Base-by-base conservation (phyloP, 2,113 vertebrate species). In the Myodes glareolus region DNA sequence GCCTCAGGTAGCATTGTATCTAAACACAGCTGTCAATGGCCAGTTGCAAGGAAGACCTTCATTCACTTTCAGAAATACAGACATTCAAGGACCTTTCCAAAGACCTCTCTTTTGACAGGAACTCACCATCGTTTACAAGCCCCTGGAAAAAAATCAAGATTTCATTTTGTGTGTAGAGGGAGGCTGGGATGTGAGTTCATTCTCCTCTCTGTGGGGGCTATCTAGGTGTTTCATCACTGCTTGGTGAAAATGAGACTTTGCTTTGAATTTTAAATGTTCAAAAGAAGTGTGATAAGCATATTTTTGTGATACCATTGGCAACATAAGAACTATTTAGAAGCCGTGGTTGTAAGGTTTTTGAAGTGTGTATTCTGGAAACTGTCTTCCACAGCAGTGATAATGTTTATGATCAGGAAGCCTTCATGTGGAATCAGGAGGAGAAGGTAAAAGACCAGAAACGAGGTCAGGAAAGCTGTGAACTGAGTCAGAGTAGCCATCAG, bases 171-270 rank as follows among this genome's bases (percentile, higher is more conserved):
- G 0, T 36, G 31, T n/a, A 9, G 33, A 58, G 12, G 76, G 68
- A 92, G 50, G 12, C 55, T 58, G 14, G 33, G 21, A 4, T 78
- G 17, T 42, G 50, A 1, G 10, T 72, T 78, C n/a, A 88, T 58
- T 82, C 50, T 90, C 58, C 91, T 81, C 80, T 33, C 45, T 2
- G 27, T 21, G 2, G 68, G 14, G 31, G 31, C 39, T 39, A 70
- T 6, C 13, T 13, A 31, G 8, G 33, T 94, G 65, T 89, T 75
- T 87, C 13, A 6, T 3, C 13, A 25, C n/a, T 39, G 25, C 61
- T 65, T 63, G 21, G 76, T 81, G 27, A 75, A 95, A 94, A 76
- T 10, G 45, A 94, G 45, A 94, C 93, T 92, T 94, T 39, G 31
- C 78, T 61, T 93, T 92, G 45, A 85, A 77, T 47, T 92, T 91